Base-by-base conservation (phyloP, 2,113 vertebrate species). In the Larimichthys crocea region DNA sequence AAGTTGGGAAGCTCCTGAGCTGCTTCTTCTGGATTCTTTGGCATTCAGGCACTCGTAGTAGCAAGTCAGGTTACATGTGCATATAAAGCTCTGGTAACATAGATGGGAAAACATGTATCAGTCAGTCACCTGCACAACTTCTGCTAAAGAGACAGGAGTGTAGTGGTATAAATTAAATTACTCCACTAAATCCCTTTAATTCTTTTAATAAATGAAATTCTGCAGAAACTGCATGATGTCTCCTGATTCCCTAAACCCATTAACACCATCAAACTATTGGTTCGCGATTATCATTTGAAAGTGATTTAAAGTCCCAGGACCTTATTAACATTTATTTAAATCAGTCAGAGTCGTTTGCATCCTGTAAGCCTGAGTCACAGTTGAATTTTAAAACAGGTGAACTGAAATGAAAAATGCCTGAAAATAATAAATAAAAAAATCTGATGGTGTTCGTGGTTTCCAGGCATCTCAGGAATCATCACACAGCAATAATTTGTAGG, bases 301-400 rank as follows among this genome's bases (percentile, higher is more conserved):
- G 40, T 14, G 73, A 2, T 46, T 66, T 46, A 17, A 59, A 55
- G 60, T 31, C 19, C 17, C 4, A 44, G 29, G 22, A 5, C 26
- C 31, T 7, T 48, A 20, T 48, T 77, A 24, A 66, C 1, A 67
- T 71, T 7, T 60, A 42, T 22, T 48, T 19, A 64, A 35, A 60
- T 57, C 61, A 53, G 22, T 53, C 35, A 3, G 50, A 35, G 22
- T 16, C 10, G 29, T 72, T 53, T 29, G 42, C 19, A 53, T 49
- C 16, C 29, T 26, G 16, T 29, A 12, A 61, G 31, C 12, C 11
- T 9, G 59, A 64, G 26, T 16, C 44, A 26, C 8, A 6, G 48
- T 17, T 59, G 31, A 70, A 55, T 64, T 57, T 3, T 24, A 44
- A 75, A 79, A 19, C 8, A 35, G 55, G 24, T 65, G 11, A 71